Conservation (phyloP, 2,888 invertebrate species). For the Acanthoscelides obtectus region DNA sequence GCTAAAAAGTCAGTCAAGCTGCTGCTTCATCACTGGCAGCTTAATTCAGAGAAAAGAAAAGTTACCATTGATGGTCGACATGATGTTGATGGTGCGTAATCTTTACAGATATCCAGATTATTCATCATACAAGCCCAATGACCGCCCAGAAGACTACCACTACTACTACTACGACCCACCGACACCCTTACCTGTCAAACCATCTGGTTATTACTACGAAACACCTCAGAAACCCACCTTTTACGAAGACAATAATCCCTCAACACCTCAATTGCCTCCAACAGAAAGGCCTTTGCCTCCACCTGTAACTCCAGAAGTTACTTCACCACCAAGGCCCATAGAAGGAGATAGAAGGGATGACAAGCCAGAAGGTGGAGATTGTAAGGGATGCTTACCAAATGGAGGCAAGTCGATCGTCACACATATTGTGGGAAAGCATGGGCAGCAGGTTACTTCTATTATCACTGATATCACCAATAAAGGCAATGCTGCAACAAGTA, state of each 20-base stretch:
- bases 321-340: neutral
- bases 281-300: neutral
- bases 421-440: slow-evolving; percentile 36
- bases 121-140: neutral
- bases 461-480: slow-evolving; percentile 36
- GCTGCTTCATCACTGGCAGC: too few relatives aligned
- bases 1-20: too few relatives aligned
- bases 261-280: neutral
- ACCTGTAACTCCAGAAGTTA: neutral
- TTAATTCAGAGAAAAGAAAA: too few relatives aligned
- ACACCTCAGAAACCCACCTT: slow-evolving; percentile 6
- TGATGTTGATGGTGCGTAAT: too few relatives aligned
- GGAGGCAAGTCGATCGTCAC: slow-evolving; percentile 30
- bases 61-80: too few relatives aligned
- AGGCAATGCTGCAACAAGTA: slow-evolving; percentile 29
- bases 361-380: slow-evolving; percentile 1
- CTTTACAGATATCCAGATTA: neutral
- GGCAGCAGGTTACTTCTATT: slow-evolving; percentile 42
- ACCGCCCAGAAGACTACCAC: neutral
- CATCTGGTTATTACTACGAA: slow-evolving; percentile 8
- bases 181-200: neutral
- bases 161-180: slow-evolving; percentile 6
- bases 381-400: neutral
- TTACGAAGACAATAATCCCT: slow-evolving; percentile 1
- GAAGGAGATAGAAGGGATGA: neutral